Percentiles rank a stretch among this genome's conserved stretches.
These are phyloP conservation scores for Berghia stephanieae DNA, from an alignment of 1,140 invertebrate genomes.

Conservation along the genomic window DNA sequence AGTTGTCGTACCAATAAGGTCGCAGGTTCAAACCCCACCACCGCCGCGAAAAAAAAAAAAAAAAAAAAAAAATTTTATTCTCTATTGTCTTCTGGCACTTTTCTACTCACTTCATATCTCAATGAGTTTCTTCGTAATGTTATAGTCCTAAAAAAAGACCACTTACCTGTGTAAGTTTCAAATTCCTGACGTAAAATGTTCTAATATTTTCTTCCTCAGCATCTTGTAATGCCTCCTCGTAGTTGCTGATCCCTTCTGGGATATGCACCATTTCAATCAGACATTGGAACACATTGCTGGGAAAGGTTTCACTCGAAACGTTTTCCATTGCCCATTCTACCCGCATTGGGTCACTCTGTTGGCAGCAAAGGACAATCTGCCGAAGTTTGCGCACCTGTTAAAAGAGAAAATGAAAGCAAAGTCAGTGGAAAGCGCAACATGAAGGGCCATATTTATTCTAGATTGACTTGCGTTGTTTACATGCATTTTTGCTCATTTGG, in stretches of 20 bases:
- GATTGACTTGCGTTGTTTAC: too few species aligned
- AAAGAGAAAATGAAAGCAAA: too few species aligned
- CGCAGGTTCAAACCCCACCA: too few species aligned
- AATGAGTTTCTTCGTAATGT: neutral
- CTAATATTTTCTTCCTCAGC: slow-evolving; percentile 18
- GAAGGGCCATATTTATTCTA: too few species aligned
- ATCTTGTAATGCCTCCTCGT: slow-evolving; percentile 27
- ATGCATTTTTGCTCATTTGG: too few species aligned
- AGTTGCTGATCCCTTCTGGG: neutral
- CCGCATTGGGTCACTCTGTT: slow-evolving; percentile 27
- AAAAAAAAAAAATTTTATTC: too few species aligned
- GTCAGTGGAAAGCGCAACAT: too few species aligned
- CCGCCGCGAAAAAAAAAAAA: too few species aligned
- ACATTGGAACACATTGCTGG: slow-evolving; percentile 21
- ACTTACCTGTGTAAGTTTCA: slow-evolving; percentile 2
- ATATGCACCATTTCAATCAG: slow-evolving; percentile 29
- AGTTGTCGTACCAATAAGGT: too few species aligned
- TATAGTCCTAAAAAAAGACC: neutral
- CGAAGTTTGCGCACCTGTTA: slow-evolving; percentile 18
- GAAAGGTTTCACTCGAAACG: neutral
- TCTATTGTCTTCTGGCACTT: neutral
- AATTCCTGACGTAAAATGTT: slow-evolving; percentile 26
- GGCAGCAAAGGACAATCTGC: slow-evolving; percentile 26
- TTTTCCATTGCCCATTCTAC: slow-evolving; percentile 32
- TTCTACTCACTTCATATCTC: neutral